Conservation (phyloP, 1,140 invertebrate genomes). For the Aethina tumida region DNA sequence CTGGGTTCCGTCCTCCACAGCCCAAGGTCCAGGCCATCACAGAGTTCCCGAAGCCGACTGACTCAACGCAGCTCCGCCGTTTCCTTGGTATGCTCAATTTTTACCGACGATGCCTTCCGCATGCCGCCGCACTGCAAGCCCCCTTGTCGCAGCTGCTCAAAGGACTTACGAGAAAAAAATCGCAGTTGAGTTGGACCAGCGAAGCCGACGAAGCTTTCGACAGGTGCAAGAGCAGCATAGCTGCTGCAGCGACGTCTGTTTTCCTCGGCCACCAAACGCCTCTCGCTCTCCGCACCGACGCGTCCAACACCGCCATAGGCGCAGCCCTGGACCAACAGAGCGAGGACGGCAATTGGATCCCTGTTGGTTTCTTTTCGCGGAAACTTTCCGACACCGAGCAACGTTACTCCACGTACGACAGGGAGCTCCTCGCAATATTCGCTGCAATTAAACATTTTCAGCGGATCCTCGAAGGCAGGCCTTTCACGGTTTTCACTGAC, state of each 20-base stretch:
- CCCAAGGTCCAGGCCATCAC: slow-evolving; percentile 25
- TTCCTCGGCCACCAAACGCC: no score
- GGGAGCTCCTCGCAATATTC: slow-evolving; percentile 31
- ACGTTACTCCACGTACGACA: slow-evolving; percentile 27
- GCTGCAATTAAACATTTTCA: slow-evolving; percentile 28
- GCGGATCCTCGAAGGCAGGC: slow-evolving; percentile 26
- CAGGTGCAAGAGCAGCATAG: slow-evolving; percentile 32
- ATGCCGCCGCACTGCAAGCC: slow-evolving; percentile 23
- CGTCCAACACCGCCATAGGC: no score
- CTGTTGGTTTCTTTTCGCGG: no score
- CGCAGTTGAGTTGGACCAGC: slow-evolving; percentile 20
- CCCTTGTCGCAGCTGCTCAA: slow-evolving; percentile 18
- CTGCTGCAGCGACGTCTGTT: no score
- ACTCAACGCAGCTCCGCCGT: slow-evolving; percentile 18
- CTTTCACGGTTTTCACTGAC: slow-evolving; percentile 35
- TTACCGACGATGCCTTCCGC: slow-evolving; percentile 26
- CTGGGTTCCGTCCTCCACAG: slow-evolving; percentile 25
- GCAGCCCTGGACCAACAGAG: no score
- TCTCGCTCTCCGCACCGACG: no score
- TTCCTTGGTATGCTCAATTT: slow-evolving; percentile 35
- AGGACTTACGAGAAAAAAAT: slow-evolving; percentile 13
- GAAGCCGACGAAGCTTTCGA: slow-evolving; percentile 30
- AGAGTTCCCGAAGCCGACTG: slow-evolving; percentile 10
- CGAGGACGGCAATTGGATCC: no score
- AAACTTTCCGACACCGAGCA: no score